These are phyloP conservation scores for Tholera decimalis DNA, from an alignment of 2,888 invertebrate species.

Conservation along the genomic window DNA sequence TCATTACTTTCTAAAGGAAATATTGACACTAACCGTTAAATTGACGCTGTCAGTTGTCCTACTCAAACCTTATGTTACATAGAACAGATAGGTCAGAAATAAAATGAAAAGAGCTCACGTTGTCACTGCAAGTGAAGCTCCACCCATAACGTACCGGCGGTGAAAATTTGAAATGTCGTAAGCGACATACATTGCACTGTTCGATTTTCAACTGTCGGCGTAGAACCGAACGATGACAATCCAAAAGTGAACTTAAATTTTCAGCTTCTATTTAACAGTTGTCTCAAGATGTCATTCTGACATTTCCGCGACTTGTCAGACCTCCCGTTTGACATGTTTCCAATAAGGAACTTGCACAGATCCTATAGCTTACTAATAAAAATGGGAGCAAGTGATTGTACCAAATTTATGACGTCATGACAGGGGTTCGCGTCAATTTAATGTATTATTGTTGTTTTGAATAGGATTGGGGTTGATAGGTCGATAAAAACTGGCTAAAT, in stretches of 20 bases:
- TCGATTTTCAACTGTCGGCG: background rate
- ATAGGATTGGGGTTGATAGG: background rate
- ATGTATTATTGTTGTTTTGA: slow-evolving; percentile 33
- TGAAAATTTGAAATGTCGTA: background rate
- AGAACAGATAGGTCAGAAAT: slow-evolving; percentile 6
- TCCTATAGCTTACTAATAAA: slow-evolving; percentile 65
- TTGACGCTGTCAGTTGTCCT: slow-evolving; percentile 14
- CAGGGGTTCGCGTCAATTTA: slow-evolving; percentile 44
- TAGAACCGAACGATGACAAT: background rate
- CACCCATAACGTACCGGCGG: slow-evolving; percentile 9
- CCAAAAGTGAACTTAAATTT: background rate
- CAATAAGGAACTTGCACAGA: slow-evolving; percentile 67
- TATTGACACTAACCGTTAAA: slow-evolving; percentile 12
- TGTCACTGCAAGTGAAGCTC: slow-evolving; percentile 45
- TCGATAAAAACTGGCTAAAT: background rate
- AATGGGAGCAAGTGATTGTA: slow-evolving; percentile 58
- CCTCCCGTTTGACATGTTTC: slow-evolving; percentile 73
- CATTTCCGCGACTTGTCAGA: slow-evolving; percentile 74
- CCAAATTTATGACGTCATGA: slow-evolving; percentile 55
- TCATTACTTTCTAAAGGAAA: slow-evolving; percentile 23
- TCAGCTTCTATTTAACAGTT: slow-evolving; percentile 63
- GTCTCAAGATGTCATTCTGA: slow-evolving; percentile 65
- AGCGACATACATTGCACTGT: background rate
- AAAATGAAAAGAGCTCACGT: slow-evolving; percentile 9
- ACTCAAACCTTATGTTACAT: slow-evolving; percentile 26